Evolutionary conservation across 2,888 invertebrate genomes (phyloP).

Genomic region (Lymantria dispar): DNA sequence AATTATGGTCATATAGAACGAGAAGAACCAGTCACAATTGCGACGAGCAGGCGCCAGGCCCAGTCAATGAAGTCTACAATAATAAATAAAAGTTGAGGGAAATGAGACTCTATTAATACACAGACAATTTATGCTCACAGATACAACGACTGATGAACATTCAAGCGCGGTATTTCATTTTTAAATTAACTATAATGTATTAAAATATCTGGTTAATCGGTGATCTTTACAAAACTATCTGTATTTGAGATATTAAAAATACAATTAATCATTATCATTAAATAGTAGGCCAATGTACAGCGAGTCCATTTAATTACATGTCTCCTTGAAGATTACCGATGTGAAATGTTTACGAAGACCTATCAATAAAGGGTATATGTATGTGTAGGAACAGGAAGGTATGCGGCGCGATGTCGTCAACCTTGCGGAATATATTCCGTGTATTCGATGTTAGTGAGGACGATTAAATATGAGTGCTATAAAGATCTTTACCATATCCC

Average conservation of each 20-base stretch:
- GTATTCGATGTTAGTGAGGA: conserved; percentile 37
- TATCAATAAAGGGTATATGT: conserved; percentile 34
- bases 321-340: conserved; percentile 28
- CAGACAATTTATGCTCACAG: conserved; percentile 43
- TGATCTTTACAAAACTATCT: conserved; percentile 33
- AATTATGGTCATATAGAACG: conserved; percentile 71
- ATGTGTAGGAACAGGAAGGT: conserved; percentile 50
- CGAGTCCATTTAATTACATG: too few relatives aligned
- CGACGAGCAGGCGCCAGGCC: conserved; percentile 72
- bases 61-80: conserved; percentile 73
- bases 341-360: conserved; percentile 30
- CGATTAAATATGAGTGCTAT: conserved; percentile 22
- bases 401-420: conserved; percentile 46
- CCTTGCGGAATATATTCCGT: conserved; percentile 49
- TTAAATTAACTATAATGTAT: conserved; percentile 38
- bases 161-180: conserved; percentile 38
- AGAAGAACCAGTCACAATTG: conserved; percentile 78
- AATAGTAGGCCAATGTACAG: too few relatives aligned
- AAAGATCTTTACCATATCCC: conserved; percentile 29
- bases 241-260: conserved; percentile 23
- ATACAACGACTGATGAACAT: conserved; percentile 34
- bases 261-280: conserved; percentile 2
- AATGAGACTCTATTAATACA: conserved; percentile 59
- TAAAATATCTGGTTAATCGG: conserved; percentile 35
- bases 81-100: conserved; percentile 70